These are phyloP conservation scores for Drosophila longiperda DNA, from an alignment of 2,888 invertebrate species.

Conservation along the genomic window DNA sequence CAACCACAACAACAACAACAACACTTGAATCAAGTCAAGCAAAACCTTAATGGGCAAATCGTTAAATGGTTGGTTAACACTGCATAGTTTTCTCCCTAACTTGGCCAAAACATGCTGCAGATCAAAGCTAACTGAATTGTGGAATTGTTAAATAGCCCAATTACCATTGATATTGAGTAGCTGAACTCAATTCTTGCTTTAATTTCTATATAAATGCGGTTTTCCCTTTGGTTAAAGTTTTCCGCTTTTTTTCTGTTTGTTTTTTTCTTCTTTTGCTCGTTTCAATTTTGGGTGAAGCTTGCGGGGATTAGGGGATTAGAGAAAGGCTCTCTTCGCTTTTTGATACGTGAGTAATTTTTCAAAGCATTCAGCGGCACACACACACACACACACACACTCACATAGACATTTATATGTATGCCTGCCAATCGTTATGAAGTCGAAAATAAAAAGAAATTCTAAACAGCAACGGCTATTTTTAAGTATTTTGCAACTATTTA, in stretches of 20 bases:
- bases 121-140: slow-evolving; percentile 48
- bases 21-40: slow-evolving; percentile 18
- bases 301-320: slow-evolving; percentile 60
- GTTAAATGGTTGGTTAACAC: slow-evolving; percentile 54
- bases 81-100: slow-evolving; percentile 30
- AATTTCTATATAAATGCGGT: slow-evolving; percentile 18
- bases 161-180: slow-evolving; percentile 10
- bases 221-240: slow-evolving; percentile 20
- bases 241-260: neutral
- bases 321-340: slow-evolving; percentile 27
- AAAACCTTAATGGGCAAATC: slow-evolving; percentile 31
- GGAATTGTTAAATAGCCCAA: slow-evolving; percentile 36
- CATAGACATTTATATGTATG: slow-evolving; percentile 30
- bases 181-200: slow-evolving; percentile 12
- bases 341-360: slow-evolving; percentile 70
- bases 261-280: neutral
- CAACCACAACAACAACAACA: slow-evolving; percentile 10
- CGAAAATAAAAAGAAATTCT: slow-evolving; percentile 23
- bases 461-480: neutral
- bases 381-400: slow-evolving; percentile 17
- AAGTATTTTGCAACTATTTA: neutral
- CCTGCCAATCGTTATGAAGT: slow-evolving; percentile 55
- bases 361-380: slow-evolving; percentile 40
- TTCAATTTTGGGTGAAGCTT: slow-evolving; percentile 44
- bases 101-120: slow-evolving; percentile 32